Conservation (phyloP, 2,797 vertebrate genomes). For the Megalops cyprinoides region DNA sequence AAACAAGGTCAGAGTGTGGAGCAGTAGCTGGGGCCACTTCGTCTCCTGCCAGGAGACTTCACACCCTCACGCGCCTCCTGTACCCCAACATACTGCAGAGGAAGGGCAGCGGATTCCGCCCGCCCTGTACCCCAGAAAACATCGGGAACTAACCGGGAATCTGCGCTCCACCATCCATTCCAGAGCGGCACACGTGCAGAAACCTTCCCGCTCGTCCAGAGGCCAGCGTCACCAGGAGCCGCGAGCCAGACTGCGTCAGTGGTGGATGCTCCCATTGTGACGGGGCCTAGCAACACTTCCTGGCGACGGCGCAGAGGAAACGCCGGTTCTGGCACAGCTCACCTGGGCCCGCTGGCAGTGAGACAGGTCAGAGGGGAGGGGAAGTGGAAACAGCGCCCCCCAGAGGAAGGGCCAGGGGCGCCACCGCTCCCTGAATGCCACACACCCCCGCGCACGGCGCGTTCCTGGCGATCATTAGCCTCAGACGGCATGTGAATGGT, state of each 20-base stretch:
- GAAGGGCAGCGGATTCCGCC: conserved; percentile 24
- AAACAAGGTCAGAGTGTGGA: neutral
- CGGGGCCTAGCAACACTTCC: conserved; percentile 60
- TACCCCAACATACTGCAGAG: neutral
- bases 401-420: too few relatives aligned
- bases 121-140: neutral
- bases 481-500: neutral
- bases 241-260: conserved; percentile 61
- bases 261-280: conserved; percentile 55
- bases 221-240: conserved; percentile 45
- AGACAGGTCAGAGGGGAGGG: too few relatives aligned
- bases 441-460: conserved; percentile 17
- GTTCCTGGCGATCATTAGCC: neutral
- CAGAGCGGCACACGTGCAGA: neutral
- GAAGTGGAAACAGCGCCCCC: too few relatives aligned
- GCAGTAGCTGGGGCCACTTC: neutral
- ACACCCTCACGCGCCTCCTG: neutral
- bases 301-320: conserved; percentile 60
- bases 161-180: neutral
- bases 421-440: neutral
- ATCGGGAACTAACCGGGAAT: too few relatives aligned
- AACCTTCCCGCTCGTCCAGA: neutral
- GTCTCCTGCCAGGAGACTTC: neutral
- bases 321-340: conserved; percentile 43
- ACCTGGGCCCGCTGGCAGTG: conserved; percentile 55